Evolutionary conservation across 2,113 vertebrate species (phyloP).

Genomic region (Xenopus borealis): DNA sequence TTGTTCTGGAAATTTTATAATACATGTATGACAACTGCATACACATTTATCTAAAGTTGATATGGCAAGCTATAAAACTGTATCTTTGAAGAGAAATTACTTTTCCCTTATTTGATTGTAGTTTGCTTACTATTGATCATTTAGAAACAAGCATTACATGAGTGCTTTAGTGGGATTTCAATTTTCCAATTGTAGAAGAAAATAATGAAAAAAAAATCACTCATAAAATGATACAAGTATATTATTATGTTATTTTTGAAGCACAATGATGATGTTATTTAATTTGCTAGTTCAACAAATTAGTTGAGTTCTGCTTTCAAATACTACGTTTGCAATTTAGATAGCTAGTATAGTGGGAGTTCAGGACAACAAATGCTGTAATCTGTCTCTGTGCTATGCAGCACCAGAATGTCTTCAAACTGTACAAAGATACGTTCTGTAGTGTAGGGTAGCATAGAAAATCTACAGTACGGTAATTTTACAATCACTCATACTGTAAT

Average conservation of each 20-base stretch:
- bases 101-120: constrained; percentile 15
- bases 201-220: neutral
- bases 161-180: constrained; percentile 9
- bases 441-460: too few species aligned
- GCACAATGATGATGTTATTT: neutral
- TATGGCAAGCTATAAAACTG: neutral
- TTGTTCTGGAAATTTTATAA: neutral
- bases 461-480: too few species aligned
- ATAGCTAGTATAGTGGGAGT: too few species aligned
- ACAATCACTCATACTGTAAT: too few species aligned
- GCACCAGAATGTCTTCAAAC: too few species aligned
- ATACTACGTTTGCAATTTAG: too few species aligned
- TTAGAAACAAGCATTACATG: constrained; percentile 8
- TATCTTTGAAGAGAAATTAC: constrained; percentile 28
- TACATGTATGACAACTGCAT: constrained; percentile 10
- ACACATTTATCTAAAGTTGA: constrained; percentile 8
- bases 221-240: neutral
- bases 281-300: neutral
- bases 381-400: too few species aligned
- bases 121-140: constrained; percentile 17
- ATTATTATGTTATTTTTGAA: neutral
- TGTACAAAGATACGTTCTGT: too few species aligned
- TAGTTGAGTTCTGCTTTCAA: too few species aligned
- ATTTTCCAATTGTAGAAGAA: neutral
- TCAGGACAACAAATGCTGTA: too few species aligned